A percentile compares a stretch with the other conserved stretches of the same genome.
These are phyloP conservation scores for Nephotettix cincticeps DNA, from an alignment of 1,140 invertebrate genomes.

Conservation along the genomic window DNA sequence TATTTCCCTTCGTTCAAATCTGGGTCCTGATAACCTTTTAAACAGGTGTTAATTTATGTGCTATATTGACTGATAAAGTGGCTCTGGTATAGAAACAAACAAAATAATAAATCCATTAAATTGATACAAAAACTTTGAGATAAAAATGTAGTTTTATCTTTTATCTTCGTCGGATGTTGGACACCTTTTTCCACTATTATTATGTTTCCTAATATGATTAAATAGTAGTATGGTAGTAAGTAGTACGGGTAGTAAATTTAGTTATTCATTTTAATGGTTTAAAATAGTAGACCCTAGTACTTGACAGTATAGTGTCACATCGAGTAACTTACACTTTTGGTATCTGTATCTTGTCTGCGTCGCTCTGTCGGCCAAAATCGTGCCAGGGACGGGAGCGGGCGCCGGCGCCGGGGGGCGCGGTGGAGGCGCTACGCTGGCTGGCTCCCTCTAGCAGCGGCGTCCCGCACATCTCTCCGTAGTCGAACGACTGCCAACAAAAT, in stretches of 20 bases:
- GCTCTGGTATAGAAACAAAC: too few relatives aligned
- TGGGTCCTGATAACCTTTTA: too few relatives aligned
- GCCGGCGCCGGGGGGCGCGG: slow-evolving; percentile 52
- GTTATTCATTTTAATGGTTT: not conserved
- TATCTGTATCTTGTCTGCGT: slow-evolving; percentile 95
- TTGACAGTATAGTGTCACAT: not conserved
- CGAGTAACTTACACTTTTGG: slow-evolving; percentile 88
- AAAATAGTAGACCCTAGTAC: not conserved
- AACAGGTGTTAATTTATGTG: too few relatives aligned
- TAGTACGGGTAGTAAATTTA: not conserved
- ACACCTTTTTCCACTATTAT: too few relatives aligned
- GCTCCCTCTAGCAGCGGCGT: slow-evolving; percentile 46
- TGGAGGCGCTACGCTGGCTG: slow-evolving; percentile 40
- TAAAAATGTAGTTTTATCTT: too few relatives aligned
- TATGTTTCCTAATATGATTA: too few relatives aligned
- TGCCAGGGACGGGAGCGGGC: slow-evolving; percentile 82
- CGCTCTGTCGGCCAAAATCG: slow-evolving; percentile 88
- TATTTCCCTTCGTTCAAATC: too few relatives aligned
- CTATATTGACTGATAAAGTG: too few relatives aligned
- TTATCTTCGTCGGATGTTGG: too few relatives aligned
- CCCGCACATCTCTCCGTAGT: slow-evolving; percentile 83
- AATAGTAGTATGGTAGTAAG: too few relatives aligned
- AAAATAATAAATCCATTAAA: too few relatives aligned
- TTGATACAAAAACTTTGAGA: too few relatives aligned
- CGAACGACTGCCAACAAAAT: slow-evolving; percentile 71